Base-by-base conservation (phyloP, 2,797 vertebrate species). In the Sebastes itinus region DNA sequence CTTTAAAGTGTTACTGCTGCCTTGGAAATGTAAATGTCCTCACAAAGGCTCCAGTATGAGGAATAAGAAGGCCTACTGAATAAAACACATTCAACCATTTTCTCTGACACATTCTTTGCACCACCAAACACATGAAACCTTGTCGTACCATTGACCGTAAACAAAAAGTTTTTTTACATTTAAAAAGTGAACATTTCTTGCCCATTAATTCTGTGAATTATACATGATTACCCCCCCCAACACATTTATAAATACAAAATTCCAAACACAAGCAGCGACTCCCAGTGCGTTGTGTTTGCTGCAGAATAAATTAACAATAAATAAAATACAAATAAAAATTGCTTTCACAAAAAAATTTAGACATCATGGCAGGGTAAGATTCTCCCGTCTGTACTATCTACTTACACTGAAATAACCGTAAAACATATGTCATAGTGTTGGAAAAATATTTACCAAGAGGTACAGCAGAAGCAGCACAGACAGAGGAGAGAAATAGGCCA, bases 251-350 rank as follows among this genome's bases (percentile, higher is more conserved):
- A 83, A 86, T 88, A 90, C 46, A 87, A 81, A 71, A 35, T 38
- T 80, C 27, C 54, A 63, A 38, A 65, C 22, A 75, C 54, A 58
- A 73, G 59, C 66, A 84, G 72, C 62, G 65, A 49, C 33, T 62
- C 18, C 54, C 64, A 80, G 75, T 66, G 68, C 77, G 27, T 58
- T 79, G 75, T 64, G 79, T 87, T 80, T 67, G 64, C 65, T 58
- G 38, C 75, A 69, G 22, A 92, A 94, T 94, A 94, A 92, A 88
- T 94, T 89, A 94, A 87, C 62, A 94, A 94, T 94, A 94, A 95
- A 93, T 92, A 88, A 90, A 94, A 86, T 69, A 86, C 32, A 74
- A 84, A 89, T 62, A 81, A 27, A 60, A 46, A 56, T n/a, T 10
- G 25, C n/a, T 73, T 77, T 79, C 52, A 87, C 69, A 82, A 72